These are phyloP conservation scores for Saimiri boliviensis DNA, from an alignment of 2,113 vertebrate species.

Conservation along the genomic window DNA sequence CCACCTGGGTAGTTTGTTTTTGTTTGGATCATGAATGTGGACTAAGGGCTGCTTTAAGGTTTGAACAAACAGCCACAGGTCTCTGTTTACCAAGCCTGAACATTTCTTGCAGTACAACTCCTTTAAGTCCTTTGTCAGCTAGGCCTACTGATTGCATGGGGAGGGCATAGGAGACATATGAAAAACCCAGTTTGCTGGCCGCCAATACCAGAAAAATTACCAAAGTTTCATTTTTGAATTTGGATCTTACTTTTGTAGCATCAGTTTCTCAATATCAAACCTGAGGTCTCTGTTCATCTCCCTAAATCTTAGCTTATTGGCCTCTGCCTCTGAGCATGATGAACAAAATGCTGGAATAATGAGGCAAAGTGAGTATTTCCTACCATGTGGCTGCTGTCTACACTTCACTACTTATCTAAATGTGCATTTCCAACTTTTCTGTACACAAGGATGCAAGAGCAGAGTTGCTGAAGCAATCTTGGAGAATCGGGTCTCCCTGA, in stretches of 20 bases:
- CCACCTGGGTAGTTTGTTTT: background rate
- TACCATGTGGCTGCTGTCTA: background rate
- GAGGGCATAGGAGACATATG: background rate
- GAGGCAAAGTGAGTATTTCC: background rate
- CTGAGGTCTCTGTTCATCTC: background rate
- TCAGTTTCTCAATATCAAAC: background rate
- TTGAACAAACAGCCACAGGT: background rate
- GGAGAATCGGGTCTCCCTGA: background rate
- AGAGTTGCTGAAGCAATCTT: background rate
- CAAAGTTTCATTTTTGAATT: background rate
- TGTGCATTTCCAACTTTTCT: background rate
- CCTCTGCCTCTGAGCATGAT: background rate
- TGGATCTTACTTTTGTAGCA: background rate
- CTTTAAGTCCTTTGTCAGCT: background rate
- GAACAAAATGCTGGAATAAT: background rate
- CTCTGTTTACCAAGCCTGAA: background rate
- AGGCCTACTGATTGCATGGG: background rate
- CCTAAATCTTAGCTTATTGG: background rate
- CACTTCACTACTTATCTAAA: background rate
- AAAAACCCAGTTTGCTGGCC: background rate
- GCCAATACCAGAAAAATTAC: background rate
- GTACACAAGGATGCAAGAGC: background rate
- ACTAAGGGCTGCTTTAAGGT: background rate
- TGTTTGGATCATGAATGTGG: background rate
- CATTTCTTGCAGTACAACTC: background rate